These are phyloP conservation scores for Plotosus lineatus DNA, from an alignment of 2,113 vertebrate genomes.

Conservation along the genomic window DNA sequence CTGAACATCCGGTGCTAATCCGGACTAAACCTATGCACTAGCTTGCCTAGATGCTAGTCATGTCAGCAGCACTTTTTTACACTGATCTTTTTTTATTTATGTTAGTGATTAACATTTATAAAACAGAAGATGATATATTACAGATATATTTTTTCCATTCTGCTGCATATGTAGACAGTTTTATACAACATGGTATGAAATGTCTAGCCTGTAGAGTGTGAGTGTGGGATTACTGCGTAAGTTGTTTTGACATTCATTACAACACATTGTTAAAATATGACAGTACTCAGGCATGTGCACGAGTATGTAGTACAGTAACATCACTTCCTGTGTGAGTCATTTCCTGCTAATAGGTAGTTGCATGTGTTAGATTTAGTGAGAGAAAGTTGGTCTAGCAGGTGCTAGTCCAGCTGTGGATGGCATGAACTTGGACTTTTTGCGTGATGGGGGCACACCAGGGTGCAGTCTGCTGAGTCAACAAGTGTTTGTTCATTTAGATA, in stretches of 20 bases:
- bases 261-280: background rate
- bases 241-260: background rate
- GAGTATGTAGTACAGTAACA: conserved; percentile 4
- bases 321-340: conserved; percentile 27
- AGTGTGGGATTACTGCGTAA: background rate
- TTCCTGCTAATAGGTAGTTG: conserved; percentile 25
- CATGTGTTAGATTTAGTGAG: background rate
- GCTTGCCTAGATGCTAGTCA: background rate
- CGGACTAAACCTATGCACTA: background rate
- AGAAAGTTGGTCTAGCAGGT: background rate
- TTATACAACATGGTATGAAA: background rate
- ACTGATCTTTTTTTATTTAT: background rate
- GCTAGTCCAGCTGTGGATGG: conserved; percentile 14
- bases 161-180: background rate
- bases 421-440: conserved; percentile 8
- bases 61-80: background rate
- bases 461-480: conserved; percentile 46
- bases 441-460: background rate
- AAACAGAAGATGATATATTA: background rate
- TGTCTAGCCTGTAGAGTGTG: background rate
- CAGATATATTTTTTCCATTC: background rate
- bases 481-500: conserved; percentile 35
- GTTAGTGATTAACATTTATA: background rate
- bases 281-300: background rate
- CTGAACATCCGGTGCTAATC: background rate